phyloP scores from a whole-genome alignment of 2,797 vertebrate genomes.

The Heteromormyrus szaboi region DNA sequence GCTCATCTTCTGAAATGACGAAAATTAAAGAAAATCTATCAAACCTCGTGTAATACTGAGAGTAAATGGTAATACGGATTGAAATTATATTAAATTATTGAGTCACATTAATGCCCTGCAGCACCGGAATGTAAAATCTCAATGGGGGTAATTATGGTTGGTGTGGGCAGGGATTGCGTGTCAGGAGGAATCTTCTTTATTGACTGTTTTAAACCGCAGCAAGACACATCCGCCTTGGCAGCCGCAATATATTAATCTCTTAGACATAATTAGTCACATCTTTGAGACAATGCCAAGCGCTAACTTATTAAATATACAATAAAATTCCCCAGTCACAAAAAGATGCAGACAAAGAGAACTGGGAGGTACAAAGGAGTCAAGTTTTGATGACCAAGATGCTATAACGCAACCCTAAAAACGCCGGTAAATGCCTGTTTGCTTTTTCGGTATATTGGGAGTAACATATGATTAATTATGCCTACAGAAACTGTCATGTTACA shows the following conservation, averaged over 20 bases:
- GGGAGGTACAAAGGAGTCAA: background rate
- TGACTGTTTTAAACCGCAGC: constrained; percentile 20
- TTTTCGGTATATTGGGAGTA: background rate
- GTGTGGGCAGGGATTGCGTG: constrained; percentile 30
- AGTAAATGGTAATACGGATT: background rate
- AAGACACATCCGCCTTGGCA: constrained; percentile 3
- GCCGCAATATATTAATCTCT: constrained; percentile 4
- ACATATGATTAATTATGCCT: background rate
- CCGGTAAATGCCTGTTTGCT: background rate
- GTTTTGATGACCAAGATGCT: background rate
- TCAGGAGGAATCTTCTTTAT: constrained; percentile 13
- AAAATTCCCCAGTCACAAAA: background rate
- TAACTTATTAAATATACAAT: background rate
- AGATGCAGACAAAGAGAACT: background rate
- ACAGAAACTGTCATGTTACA: background rate
- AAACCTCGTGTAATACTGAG: background rate
- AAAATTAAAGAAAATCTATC: constrained; percentile 1
- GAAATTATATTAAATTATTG: constrained; percentile 20
- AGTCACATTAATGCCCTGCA: constrained; percentile 44
- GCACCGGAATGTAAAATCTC: constrained; percentile 39
- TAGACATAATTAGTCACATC: background rate
- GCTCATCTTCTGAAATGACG: background rate
- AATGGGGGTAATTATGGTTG: constrained; percentile 56
- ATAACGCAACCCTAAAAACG: background rate
- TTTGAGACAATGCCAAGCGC: background rate